Evolutionary conservation across 2,797 vertebrate genomes (phyloP).

Genomic region (Champsocephalus gunnari): DNA sequence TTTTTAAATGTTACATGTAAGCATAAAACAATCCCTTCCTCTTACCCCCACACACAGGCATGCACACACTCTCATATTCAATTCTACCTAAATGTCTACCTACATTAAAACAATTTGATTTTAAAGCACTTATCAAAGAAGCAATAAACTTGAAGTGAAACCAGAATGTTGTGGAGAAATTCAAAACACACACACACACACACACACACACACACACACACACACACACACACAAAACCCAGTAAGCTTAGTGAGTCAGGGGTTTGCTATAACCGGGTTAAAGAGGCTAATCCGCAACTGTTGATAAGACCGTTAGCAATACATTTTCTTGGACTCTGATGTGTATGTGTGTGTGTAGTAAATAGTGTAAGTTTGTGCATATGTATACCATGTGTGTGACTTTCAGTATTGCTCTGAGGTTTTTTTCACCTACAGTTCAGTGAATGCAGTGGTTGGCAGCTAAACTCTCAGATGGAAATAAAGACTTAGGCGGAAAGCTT

Average conservation of each 20-base stretch:
- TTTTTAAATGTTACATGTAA: slow-evolving; percentile 13
- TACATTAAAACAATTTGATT: not conserved
- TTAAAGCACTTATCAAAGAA: slow-evolving; percentile 6
- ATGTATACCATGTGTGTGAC: slow-evolving; percentile 35
- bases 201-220: not conserved
- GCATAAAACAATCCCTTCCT: not conserved
- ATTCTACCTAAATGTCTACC: not conserved
- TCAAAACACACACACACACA: not conserved
- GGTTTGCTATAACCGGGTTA: slow-evolving; percentile 58
- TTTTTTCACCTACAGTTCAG: slow-evolving; percentile 39
- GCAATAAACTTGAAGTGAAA: not conserved
- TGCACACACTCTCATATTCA: not conserved
- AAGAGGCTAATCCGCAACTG: slow-evolving; percentile 60
- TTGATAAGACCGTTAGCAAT: slow-evolving; percentile 60
- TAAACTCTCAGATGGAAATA: slow-evolving; percentile 57
- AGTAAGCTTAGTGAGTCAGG: slow-evolving; percentile 58
- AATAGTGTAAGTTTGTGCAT: slow-evolving; percentile 2
- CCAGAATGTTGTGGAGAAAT: slow-evolving; percentile 20
- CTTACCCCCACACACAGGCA: not conserved
- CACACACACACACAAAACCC: slow-evolving; percentile 14
- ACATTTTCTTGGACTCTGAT: slow-evolving; percentile 37
- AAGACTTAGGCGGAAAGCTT: slow-evolving; percentile 46
- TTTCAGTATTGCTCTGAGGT: slow-evolving; percentile 48
- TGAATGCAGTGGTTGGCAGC: slow-evolving; percentile 30
- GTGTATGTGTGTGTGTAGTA: slow-evolving; percentile 15